Percentiles rank a stretch among this genome's conserved stretches.
Evolutionary conservation across 2,888 invertebrate species (phyloP).

Genomic region (Spatulosminthurus flaviceps): DNA sequence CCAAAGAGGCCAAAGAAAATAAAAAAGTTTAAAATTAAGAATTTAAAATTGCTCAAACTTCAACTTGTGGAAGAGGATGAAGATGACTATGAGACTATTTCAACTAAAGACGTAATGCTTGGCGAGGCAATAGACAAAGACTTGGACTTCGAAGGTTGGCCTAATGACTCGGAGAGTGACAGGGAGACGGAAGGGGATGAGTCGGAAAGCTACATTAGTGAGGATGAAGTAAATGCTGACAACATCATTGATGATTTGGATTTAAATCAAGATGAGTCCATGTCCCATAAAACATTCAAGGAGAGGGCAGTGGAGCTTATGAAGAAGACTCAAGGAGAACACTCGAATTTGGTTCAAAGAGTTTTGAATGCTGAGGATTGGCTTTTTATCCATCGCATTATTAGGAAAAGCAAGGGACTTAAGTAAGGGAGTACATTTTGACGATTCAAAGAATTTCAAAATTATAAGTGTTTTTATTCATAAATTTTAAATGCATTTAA

Average conservation of each 20-base stretch:
- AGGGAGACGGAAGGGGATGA: not conserved
- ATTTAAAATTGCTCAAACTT: constrained; percentile 32
- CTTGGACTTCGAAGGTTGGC: not conserved
- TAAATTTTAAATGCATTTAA: no score
- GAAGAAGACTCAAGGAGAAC: constrained; percentile 50
- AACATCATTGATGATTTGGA: constrained; percentile 41
- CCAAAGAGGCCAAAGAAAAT: not conserved
- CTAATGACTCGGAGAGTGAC: constrained; percentile 8
- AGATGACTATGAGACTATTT: constrained; percentile 22
- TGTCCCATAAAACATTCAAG: constrained; percentile 48
- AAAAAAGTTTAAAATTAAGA: constrained; percentile 34
- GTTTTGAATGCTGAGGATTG: constrained; percentile 49
- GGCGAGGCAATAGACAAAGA: not conserved
- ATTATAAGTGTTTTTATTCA: no score
- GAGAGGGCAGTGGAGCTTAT: constrained; percentile 49
- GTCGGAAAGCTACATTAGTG: not conserved
- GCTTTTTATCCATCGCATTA: constrained; percentile 52
- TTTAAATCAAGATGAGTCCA: constrained; percentile 46
- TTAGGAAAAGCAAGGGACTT: constrained; percentile 52
- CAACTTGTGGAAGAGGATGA: constrained; percentile 24
- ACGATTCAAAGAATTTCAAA: no score
- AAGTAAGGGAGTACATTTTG: no score
- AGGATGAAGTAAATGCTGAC: constrained; percentile 4
- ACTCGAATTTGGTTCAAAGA: constrained; percentile 48
- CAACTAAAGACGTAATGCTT: not conserved